phyloP scores from a whole-genome alignment of 2,113 vertebrate species.

The Morone chrysops region DNA sequence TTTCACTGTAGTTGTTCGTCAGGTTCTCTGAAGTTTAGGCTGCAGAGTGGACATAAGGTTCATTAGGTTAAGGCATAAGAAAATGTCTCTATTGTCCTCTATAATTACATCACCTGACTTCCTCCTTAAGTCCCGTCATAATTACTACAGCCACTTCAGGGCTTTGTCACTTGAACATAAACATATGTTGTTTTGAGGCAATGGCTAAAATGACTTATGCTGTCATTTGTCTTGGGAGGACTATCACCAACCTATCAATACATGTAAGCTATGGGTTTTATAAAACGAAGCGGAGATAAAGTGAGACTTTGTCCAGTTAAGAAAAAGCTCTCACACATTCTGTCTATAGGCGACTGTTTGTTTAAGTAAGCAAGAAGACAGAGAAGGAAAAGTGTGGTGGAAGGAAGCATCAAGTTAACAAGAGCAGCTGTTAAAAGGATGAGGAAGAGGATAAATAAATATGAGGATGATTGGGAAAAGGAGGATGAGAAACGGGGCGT shows the following conservation, averaged over 20 bases:
- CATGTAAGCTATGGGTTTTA: not conserved
- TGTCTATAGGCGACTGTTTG: not conserved
- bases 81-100: not conserved
- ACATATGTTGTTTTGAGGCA: no score
- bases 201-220: no score
- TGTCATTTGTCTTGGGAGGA: not conserved
- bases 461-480: no score
- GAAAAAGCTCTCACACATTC: not conserved
- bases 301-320: not conserved
- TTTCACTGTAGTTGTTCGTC: no score
- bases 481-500: not conserved
- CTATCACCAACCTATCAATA: not conserved
- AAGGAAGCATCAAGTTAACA: slow-evolving; percentile 18
- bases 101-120: not conserved
- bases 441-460: not conserved
- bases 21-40: no score
- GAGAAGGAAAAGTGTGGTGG: slow-evolving; percentile 12
- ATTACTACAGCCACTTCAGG: no score
- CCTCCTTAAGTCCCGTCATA: not conserved
- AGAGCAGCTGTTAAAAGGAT: slow-evolving; percentile 22
- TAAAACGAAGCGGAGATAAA: not conserved
- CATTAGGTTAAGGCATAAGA: no score
- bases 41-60: no score
- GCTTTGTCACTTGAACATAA: no score
- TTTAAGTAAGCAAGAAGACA: not conserved